Percentiles rank a stretch among this genome's conserved stretches.
phyloP scores from a whole-genome alignment of 2,113 vertebrate genomes.

The Cebidichthys violaceus region DNA sequence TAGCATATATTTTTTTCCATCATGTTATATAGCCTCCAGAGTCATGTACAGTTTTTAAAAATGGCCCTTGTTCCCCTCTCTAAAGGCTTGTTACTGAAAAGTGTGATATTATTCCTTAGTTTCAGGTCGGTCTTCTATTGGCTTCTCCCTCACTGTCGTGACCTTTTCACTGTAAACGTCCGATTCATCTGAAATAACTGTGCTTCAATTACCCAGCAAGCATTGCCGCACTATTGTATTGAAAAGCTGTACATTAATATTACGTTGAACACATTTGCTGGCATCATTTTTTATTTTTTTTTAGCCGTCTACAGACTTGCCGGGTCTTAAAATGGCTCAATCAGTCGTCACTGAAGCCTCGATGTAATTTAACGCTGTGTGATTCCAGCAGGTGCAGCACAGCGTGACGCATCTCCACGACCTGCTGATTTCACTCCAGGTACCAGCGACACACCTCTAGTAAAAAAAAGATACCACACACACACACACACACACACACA shows the following conservation, averaged over 20 bases:
- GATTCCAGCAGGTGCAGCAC: conserved; percentile 86
- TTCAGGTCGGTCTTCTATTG: not conserved
- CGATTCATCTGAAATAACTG: not conserved
- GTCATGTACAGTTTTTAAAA: no score
- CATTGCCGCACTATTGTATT: not conserved
- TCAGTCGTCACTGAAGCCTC: not conserved
- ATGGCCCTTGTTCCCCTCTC: not conserved
- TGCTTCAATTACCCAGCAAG: not conserved
- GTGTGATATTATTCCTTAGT: not conserved
- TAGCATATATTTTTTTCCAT: no score
- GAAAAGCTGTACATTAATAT: not conserved
- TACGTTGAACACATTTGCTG: not conserved
- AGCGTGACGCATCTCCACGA: conserved; percentile 88
- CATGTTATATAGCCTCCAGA: no score
- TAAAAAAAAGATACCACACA: not conserved
- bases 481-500: not conserved
- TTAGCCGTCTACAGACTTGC: not conserved
- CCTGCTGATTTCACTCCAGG: conserved; percentile 89
- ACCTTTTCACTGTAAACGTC: not conserved
- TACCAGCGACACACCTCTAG: conserved; percentile 56
- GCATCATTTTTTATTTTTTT: not conserved
- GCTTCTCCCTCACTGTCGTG: not conserved
- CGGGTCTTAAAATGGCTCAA: not conserved
- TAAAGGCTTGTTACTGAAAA: not conserved
- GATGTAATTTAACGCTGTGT: not conserved